Base-by-base conservation (phyloP, 1,140 invertebrate genomes). In the Drosophila jambulina region DNA sequence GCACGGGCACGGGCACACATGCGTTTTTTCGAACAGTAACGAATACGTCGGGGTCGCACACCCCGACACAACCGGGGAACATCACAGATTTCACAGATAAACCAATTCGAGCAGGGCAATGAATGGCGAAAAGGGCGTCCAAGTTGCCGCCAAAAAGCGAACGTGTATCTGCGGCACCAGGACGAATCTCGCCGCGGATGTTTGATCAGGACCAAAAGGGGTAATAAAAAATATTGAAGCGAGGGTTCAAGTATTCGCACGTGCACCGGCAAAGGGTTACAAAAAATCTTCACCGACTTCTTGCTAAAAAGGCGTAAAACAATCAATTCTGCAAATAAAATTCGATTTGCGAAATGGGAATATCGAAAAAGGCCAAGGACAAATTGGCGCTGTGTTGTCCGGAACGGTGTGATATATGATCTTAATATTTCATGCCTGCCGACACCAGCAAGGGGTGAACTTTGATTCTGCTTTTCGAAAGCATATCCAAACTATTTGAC, bases 51-150 rank as follows among this genome's bases (percentile, higher is more conserved):
- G 51, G 67, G 36, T 32, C 51, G 56, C 75, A 65, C 74, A 86
- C 67, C 70, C 72, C 59, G 57, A 19, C 45, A 60, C 29, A 40
- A 78, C 75, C 75, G 57, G 56, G 72, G 51, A 71, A 75, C 78
- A 70, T 82, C 76, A 82, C 62, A 82, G 85, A 92, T 92, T 92
- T 92, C 82, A 92, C 87, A 92, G 91, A 91, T 92, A 92, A 92
- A 92, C 91, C 91, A 85, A 92, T 92, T 92, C 91, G 91, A 92
- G 91, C 76, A 92, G 91, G 91, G 87, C 78, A 92, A 92, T 92
- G 91, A 92, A 92, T 90, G 76, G 78, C 80, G 81, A 91, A 91
- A 91, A 91, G 90, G 85, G 90, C 76, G 78, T 75, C 69, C 64
- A 62, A 75, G 61, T 82, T 82, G 69, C 76, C 61, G 59, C 64